A percentile compares a stretch with the other conserved stretches of the same genome.
Conservation (phyloP, 2,888 invertebrate genomes). For the Agelastica alni region DNA sequence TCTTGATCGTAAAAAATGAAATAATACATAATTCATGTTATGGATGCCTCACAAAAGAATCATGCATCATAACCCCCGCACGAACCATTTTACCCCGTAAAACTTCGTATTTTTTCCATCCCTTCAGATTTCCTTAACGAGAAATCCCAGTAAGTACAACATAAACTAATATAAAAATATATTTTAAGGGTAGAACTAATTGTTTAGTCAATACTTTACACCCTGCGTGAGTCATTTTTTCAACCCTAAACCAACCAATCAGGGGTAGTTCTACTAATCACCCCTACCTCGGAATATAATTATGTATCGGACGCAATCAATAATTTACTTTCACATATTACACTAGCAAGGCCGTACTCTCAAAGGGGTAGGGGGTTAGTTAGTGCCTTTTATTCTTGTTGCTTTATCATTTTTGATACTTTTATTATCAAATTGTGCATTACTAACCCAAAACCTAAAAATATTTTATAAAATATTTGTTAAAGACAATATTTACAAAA, state of each 20-base stretch:
- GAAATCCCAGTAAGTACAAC: constrained; percentile 38
- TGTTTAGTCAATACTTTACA: constrained; percentile 61
- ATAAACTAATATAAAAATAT: constrained; percentile 53
- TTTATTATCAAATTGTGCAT: too few relatives aligned
- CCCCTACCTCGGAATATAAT: constrained; percentile 57
- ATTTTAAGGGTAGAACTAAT: constrained; percentile 58
- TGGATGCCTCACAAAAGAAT: not conserved
- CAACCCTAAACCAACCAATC: constrained; percentile 58
- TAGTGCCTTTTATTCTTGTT: too few relatives aligned
- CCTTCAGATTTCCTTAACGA: constrained; percentile 33
- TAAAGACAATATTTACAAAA: too few relatives aligned
- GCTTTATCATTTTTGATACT: too few relatives aligned
- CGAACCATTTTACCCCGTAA: constrained; percentile 24
- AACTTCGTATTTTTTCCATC: constrained; percentile 20
- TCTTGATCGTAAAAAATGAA: too few relatives aligned
- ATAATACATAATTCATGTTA: not conserved
- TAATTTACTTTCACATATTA: constrained; percentile 54
- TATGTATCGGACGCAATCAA: constrained; percentile 59
- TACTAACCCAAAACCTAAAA: too few relatives aligned
- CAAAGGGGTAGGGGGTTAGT: too few relatives aligned
- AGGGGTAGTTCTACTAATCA: constrained; percentile 57
- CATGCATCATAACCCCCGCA: constrained; percentile 22
- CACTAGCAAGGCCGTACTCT: constrained; percentile 41
- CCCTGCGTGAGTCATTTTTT: constrained; percentile 60
- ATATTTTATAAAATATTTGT: too few relatives aligned